Base-by-base conservation (phyloP, 2,888 invertebrate genomes). In the Tromatobia lineatoria region DNA sequence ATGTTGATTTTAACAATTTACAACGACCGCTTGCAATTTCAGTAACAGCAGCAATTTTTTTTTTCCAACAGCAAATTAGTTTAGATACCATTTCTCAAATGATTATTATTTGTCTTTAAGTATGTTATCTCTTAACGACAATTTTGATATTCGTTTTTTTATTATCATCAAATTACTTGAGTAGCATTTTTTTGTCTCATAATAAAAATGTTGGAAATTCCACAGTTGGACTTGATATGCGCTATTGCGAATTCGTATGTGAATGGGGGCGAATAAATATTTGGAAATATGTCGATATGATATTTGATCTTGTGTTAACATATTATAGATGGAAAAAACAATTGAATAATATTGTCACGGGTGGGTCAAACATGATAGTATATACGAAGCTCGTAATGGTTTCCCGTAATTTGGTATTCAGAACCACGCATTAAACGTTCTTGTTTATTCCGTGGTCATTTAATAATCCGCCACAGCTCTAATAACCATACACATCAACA, bases 1-100 rank as follows among this genome's bases (percentile, higher is more conserved):
- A 70, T 50, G 50, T 70, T 52, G 34, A 54, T 70, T 34, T 38
- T 34, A 67, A 67, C 23, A 45, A 67, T 67, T 45, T 47, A 25
- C 47, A 25, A 67, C 67, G 20, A 13, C 18, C 20, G 4, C 25
- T 57, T 20, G 23, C 20, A 57, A 13, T 13, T 23, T 8, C n/a
- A 57, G 11, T 7, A 7, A 34, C 34, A 45, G 45, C 11, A 8
- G 13, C 10, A 45, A 45, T 2, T 11, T 11, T 0, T 1, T 0
- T 10, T 45, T 45, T 45, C 13, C 13, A 15, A 13, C 11, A 45
- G 15, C 0, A 45, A 34, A 34, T 34, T 34, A 34, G 6, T 34
- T 7, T 4, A 34, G 34, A 0, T 34, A 34, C 34, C 34, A 34
- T 3, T 34, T 34, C n/a, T n/a, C n/a, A n/a, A n/a, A n/a, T n/a